Evolutionary conservation across 1,140 invertebrate species (phyloP).

Genomic region (Helicorthomorpha holstii): DNA sequence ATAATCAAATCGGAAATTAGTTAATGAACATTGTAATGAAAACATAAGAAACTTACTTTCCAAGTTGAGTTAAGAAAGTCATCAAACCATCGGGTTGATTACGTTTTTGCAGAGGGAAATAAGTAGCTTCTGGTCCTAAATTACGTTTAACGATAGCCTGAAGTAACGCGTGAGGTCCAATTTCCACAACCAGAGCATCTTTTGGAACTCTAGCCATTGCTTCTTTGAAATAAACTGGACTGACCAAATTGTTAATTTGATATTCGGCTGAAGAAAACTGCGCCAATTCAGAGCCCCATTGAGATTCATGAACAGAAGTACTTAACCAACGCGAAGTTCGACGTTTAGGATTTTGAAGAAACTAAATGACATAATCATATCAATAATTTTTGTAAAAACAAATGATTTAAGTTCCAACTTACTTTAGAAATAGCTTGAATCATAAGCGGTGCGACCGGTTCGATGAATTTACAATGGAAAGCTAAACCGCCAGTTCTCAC

Average conservation of each 20-base stretch:
- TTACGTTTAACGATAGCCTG: conserved; percentile 71
- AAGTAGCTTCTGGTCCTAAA: conserved; percentile 25
- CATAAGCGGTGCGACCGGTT: not conserved
- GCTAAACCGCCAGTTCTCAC: conserved; percentile 29
- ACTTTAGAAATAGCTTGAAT: not conserved
- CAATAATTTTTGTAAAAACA: not conserved
- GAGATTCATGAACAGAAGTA: conserved; percentile 31
- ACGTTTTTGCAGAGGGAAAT: conserved; percentile 59
- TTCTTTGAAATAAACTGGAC: conserved; percentile 31
- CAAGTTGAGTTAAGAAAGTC: conserved; percentile 51
- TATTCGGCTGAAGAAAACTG: conserved; percentile 35
- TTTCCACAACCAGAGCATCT: conserved; percentile 76
- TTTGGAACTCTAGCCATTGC: conserved; percentile 64
- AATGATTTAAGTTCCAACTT: no score
- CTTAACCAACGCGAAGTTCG: conserved; percentile 44
- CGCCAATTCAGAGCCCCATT: conserved; percentile 31
- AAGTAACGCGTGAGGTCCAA: conserved; percentile 76
- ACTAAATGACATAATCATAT: no score
- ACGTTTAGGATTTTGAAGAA: conserved; percentile 53
- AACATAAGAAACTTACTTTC: conserved; percentile 38
- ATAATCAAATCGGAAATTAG: not conserved
- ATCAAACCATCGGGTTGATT: conserved; percentile 45
- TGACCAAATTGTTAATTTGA: conserved; percentile 41
- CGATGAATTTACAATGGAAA: not conserved
- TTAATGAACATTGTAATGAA: conserved; percentile 11